Percentiles rank a stretch among this genome's conserved stretches.
Conservation (phyloP, 2,888 invertebrate species). For the Drosophila barbarae region DNA sequence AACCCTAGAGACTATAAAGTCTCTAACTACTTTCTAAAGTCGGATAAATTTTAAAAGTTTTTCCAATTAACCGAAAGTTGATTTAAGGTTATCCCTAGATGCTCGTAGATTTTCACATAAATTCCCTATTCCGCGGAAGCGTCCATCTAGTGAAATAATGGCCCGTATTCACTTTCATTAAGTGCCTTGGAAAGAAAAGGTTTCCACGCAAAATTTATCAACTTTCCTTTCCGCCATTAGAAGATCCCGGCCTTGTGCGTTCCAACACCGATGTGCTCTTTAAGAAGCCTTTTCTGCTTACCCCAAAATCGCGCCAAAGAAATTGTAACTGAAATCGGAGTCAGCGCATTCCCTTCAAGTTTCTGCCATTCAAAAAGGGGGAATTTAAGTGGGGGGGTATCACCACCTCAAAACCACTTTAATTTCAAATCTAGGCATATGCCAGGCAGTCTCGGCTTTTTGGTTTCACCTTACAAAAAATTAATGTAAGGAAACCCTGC, state of each 20-base stretch:
- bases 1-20: neutral
- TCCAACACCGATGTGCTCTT: conserved; percentile 12
- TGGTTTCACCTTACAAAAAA: conserved; percentile 49
- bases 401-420: conserved; percentile 26
- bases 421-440: conserved; percentile 62
- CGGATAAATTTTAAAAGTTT: neutral
- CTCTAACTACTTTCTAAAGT: neutral
- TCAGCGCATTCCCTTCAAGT: conserved; percentile 32
- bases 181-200: conserved; percentile 2
- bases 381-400: conserved; percentile 18
- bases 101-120: neutral
- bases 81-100: conserved; percentile 7
- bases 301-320: conserved; percentile 33
- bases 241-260: neutral
- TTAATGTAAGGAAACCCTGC: conserved; percentile 40
- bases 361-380: conserved; percentile 19
- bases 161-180: conserved; percentile 10
- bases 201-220: conserved; percentile 21
- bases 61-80: conserved; percentile 7
- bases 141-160: conserved; percentile 10
- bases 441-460: conserved; percentile 41
- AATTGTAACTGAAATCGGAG: conserved; percentile 28
- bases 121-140: conserved; percentile 3
- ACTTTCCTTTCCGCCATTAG: conserved; percentile 15
- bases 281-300: conserved; percentile 15